These are phyloP conservation scores for Hypothenemus hampei DNA, from an alignment of 1,140 invertebrate genomes.

Conservation along the genomic window DNA sequence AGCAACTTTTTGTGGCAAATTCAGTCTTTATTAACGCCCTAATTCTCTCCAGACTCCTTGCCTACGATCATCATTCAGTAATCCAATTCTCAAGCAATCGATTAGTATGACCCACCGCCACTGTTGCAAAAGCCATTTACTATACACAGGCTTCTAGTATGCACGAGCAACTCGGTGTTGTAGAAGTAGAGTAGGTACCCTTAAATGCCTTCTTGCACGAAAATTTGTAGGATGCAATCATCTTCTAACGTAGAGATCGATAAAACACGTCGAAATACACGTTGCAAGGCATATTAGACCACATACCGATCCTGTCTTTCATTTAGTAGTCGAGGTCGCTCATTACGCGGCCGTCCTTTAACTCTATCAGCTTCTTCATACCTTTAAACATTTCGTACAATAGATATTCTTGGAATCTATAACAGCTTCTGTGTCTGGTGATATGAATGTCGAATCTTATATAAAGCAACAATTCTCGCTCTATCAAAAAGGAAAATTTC, in stretches of 20 bases:
- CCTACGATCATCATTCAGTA: constrained; percentile 6
- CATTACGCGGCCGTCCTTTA: neutral
- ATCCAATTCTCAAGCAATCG: constrained; percentile 6
- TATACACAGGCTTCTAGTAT: no score
- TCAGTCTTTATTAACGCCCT: constrained; percentile 2
- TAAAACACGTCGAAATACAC: constrained; percentile 6
- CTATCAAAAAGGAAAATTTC: constrained; percentile 1
- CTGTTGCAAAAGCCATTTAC: constrained; percentile 6
- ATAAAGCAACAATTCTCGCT: constrained; percentile 1
- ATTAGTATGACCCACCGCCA: constrained; percentile 13
- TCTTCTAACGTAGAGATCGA: constrained; percentile 9
- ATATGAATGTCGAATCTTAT: constrained; percentile 3
- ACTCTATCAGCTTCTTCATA: constrained; percentile 8
- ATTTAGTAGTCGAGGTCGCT: neutral
- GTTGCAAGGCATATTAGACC: constrained; percentile 7
- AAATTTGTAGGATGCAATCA: neutral
- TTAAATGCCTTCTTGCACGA: constrained; percentile 4
- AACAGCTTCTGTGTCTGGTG: neutral
- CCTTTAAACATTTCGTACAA: constrained; percentile 1
- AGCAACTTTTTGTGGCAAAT: constrained; percentile 36
- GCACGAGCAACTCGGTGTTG: no score
- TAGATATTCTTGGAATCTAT: constrained; percentile 2
- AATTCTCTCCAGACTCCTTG: constrained; percentile 7
- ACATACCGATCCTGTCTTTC: constrained; percentile 8
- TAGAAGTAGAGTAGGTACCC: constrained; percentile 8